Conservation (phyloP, 2,888 invertebrate genomes). For the Marasmarcha lunaedactyla region DNA sequence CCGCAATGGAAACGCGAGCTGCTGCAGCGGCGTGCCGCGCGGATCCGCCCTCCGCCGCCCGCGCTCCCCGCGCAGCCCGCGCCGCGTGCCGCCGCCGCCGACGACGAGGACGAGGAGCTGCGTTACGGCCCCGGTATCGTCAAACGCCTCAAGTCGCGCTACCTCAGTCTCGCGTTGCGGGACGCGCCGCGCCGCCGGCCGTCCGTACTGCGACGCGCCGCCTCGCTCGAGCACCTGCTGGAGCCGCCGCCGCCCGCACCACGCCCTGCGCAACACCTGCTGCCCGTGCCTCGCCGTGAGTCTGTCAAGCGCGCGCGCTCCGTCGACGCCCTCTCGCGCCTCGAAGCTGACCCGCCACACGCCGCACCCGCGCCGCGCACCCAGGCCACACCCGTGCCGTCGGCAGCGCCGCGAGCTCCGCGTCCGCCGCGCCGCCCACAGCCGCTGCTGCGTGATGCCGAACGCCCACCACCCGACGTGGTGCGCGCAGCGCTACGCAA, state of each 20-base stretch:
- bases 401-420: conserved; percentile 41
- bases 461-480: conserved; percentile 89
- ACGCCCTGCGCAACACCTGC: conserved; percentile 23
- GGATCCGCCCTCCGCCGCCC: conserved; percentile 29
- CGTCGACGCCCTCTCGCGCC: conserved; percentile 84
- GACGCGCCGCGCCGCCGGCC: conserved; percentile 77
- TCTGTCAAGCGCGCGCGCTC: conserved; percentile 87
- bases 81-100: conserved; percentile 32
- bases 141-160: conserved; percentile 86
- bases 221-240: conserved; percentile 86
- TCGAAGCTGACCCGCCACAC: conserved; percentile 71
- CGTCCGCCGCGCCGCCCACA: conserved; percentile 58
- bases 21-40: conserved; percentile 77
- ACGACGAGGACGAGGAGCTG: conserved; percentile 76
- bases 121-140: conserved; percentile 94
- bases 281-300: conserved; percentile 43
- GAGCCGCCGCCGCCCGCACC: conserved; percentile 69
- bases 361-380: conserved; percentile 76
- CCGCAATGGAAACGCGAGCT: conserved; percentile 90
- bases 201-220: conserved; percentile 82
- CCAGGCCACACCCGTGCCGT: conserved; percentile 53
- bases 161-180: conserved; percentile 86
- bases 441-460: conserved; percentile 78
- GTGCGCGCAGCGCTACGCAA: conserved; percentile 88
- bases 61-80: conserved; percentile 32